Conservation (phyloP, 2,113 vertebrate species). For the Callipepla californica region DNA sequence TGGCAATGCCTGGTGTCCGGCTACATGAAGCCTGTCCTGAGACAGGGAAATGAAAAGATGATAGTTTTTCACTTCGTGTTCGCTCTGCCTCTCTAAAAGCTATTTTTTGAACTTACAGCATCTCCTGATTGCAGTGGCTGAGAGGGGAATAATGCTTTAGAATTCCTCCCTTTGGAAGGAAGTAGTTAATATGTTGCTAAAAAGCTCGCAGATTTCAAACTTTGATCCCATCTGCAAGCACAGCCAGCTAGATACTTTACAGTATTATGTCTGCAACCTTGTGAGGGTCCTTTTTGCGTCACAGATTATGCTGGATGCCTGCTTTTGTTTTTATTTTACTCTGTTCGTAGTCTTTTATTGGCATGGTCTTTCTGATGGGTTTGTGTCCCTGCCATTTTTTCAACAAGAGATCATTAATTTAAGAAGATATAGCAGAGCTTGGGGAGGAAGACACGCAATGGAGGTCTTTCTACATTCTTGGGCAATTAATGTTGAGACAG, state of each 20-base stretch:
- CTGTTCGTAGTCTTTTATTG: not conserved
- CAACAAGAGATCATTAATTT: not conserved
- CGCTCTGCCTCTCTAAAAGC: not conserved
- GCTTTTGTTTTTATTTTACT: constrained; percentile 5
- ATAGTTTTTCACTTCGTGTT: not conserved
- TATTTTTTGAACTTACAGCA: not conserved
- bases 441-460: not conserved
- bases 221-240: not conserved
- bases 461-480: not conserved
- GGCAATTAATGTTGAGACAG: not conserved
- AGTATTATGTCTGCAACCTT: not conserved
- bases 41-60: accelerated
- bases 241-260: not conserved
- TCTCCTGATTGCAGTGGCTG: not conserved
- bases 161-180: not conserved
- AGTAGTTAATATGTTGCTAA: constrained; percentile 16
- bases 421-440: not conserved
- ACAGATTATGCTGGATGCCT: not conserved
- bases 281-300: not conserved
- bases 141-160: not conserved
- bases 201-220: not conserved
- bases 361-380: not conserved
- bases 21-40: not conserved
- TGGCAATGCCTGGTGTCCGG: not conserved
- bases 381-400: not conserved